These are phyloP conservation scores for Lophotis ruficrista DNA, from an alignment of 2,113 vertebrate species.

Conservation along the genomic window DNA sequence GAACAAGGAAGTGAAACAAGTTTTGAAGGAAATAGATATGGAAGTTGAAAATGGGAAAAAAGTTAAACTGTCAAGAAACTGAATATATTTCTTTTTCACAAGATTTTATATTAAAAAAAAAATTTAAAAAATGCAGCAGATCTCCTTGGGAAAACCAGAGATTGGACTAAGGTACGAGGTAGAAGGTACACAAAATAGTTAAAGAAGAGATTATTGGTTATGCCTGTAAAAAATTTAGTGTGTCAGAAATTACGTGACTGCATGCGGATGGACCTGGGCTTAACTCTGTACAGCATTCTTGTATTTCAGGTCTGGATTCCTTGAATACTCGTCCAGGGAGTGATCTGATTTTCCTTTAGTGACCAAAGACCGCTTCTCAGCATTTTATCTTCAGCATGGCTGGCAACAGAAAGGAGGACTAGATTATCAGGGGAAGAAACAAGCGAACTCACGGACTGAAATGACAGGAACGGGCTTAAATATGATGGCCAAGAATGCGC, in stretches of 20 bases:
- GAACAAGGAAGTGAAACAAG: background rate
- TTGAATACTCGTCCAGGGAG: background rate
- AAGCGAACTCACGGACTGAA: background rate
- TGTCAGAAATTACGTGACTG: background rate
- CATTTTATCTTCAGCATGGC: background rate
- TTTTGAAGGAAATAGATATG: background rate
- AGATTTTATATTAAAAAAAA: background rate
- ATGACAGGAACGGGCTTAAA: background rate
- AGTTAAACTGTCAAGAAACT: background rate
- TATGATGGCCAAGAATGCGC: background rate
- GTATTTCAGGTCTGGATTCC: background rate
- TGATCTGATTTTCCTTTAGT: background rate
- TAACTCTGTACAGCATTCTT: background rate
- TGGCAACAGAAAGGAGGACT: background rate
- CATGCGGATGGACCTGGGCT: background rate
- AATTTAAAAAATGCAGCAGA: no score
- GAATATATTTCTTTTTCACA: no score
- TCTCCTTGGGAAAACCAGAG: no score
- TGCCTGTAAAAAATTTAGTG: background rate
- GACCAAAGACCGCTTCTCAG: background rate
- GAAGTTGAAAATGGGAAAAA: background rate
- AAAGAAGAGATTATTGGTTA: background rate
- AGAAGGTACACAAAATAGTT: background rate
- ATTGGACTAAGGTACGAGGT: accelerated
- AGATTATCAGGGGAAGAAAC: background rate